These are phyloP conservation scores for Suillia variegata DNA, from an alignment of 2,888 invertebrate genomes.

Conservation along the genomic window DNA sequence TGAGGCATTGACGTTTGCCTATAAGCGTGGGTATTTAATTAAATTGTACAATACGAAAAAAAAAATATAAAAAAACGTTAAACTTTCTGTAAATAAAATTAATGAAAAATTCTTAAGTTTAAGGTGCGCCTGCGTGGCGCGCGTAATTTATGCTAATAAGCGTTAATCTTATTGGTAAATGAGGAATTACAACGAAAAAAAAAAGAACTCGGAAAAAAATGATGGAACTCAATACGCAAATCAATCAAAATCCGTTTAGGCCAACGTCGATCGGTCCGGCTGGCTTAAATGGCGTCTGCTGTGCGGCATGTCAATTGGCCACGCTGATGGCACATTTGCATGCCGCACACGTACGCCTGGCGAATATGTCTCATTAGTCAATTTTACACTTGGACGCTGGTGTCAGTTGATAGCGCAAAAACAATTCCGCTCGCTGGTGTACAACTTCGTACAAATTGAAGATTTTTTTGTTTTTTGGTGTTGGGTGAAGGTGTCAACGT, in stretches of 20 bases:
- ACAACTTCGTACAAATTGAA: too few relatives aligned
- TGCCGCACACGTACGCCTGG: background rate
- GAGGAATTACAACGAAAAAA: background rate
- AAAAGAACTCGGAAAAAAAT: background rate
- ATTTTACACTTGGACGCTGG: slow-evolving; percentile 5
- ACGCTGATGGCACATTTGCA: background rate
- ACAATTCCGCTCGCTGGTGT: too few relatives aligned
- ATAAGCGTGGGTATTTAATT: background rate
- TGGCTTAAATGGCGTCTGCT: background rate
- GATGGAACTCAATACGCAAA: background rate
- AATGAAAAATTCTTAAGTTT: background rate
- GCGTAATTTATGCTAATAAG: slow-evolving; percentile 1
- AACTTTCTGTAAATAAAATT: background rate
- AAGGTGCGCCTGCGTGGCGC: background rate
- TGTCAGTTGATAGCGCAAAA: background rate
- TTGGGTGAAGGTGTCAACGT: too few relatives aligned
- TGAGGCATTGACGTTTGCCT: slow-evolving; percentile 30
- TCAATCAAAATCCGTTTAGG: background rate
- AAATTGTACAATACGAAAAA: too few relatives aligned
- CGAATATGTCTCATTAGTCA: slow-evolving; percentile 8
- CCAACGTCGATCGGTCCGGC: too few relatives aligned
- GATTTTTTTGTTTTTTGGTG: too few relatives aligned
- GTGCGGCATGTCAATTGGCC: background rate
- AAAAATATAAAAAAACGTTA: too few relatives aligned
- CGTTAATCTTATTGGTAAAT: background rate